Evolutionary conservation across 2,888 invertebrate genomes (phyloP), one percentile per base, ranked within the genome.

Genomic region (Leucophenga maculata): DNA sequence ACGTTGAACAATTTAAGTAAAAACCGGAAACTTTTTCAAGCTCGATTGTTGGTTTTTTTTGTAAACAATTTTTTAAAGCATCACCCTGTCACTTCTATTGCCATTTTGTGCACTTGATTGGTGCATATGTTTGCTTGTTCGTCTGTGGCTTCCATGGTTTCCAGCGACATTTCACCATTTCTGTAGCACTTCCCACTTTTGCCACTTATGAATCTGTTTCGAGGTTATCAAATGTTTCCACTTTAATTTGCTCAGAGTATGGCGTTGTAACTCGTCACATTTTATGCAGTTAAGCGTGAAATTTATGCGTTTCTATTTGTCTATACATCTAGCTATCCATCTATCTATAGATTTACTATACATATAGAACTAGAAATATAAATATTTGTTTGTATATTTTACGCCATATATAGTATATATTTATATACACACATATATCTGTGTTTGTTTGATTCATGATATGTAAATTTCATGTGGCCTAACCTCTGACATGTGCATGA

Each of bases 401-500:
- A 13, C 6, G 16, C 39, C 18, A 18, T 16, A 16, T 39, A 3
- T 39, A 39, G 3, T 8, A 8, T 32, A 32, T 32, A 31, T 1
- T n/a, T 60, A 14, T 59, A 32, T 59, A 32, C 26, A 32, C 11
- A 32, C n/a, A 1, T 44, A 39, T 60, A 26, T 16, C 32, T 14
- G 26, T 64, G 18, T 46, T 57, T 68, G 67, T 69, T 74, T 77
- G 78, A 76, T 75, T 71, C 75, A 72, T 76, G 75, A 72, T 75
- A 77, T 77, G 78, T 72, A 76, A 78, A 77, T 78, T 76, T 69
- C 65, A 59, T 70, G 72, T 72, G 71, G 72, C 72, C 69, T 73
- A 76, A 76, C 72, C 75, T 77, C 66, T 75, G 72, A 73, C 68
- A 62, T 50, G 59, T 22, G 48, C 48, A 64, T 64, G 20, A 22